These are phyloP conservation scores for Aspidapion aeneum DNA, from an alignment of 2,888 invertebrate genomes.

Conservation along the genomic window DNA sequence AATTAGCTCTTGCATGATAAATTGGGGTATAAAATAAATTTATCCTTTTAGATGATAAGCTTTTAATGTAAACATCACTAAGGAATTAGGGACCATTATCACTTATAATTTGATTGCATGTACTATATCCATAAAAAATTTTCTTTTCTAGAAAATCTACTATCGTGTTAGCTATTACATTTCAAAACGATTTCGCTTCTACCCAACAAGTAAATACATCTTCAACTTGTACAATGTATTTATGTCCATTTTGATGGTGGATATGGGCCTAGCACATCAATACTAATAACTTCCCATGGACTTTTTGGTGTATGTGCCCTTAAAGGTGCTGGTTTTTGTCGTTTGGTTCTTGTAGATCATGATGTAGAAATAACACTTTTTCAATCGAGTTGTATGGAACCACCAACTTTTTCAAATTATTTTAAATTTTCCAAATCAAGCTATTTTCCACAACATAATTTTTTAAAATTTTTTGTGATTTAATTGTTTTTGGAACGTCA, in stretches of 20 bases:
- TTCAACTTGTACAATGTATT: slow-evolving; percentile 8
- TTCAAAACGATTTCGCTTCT: slow-evolving; percentile 8
- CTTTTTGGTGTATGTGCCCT: neutral
- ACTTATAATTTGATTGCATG: slow-evolving; percentile 10
- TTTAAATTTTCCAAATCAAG: neutral
- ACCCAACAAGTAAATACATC: slow-evolving; percentile 14
- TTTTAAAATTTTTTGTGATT: neutral
- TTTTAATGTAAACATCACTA: neutral
- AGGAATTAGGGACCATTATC: slow-evolving; percentile 19
- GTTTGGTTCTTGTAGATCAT: neutral
- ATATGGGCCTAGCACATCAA: slow-evolving; percentile 15
- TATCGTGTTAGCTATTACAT: no score
- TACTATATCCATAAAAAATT: slow-evolving; percentile 10
- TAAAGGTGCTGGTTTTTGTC: no score
- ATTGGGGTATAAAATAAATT: slow-evolving; percentile 23
- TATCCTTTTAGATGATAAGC: slow-evolving; percentile 11
- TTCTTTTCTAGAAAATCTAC: slow-evolving; percentile 3
- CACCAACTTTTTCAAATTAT: neutral
- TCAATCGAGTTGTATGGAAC: neutral
- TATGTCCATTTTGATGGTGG: neutral
- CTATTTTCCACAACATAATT: neutral
- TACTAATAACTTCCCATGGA: slow-evolving; percentile 3
- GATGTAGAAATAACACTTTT: neutral
- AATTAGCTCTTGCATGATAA: slow-evolving; percentile 22
- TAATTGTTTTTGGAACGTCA: neutral